These are phyloP conservation scores for Sphaerophoria rueppellii DNA, from an alignment of 2,888 invertebrate genomes.

Conservation along the genomic window DNA sequence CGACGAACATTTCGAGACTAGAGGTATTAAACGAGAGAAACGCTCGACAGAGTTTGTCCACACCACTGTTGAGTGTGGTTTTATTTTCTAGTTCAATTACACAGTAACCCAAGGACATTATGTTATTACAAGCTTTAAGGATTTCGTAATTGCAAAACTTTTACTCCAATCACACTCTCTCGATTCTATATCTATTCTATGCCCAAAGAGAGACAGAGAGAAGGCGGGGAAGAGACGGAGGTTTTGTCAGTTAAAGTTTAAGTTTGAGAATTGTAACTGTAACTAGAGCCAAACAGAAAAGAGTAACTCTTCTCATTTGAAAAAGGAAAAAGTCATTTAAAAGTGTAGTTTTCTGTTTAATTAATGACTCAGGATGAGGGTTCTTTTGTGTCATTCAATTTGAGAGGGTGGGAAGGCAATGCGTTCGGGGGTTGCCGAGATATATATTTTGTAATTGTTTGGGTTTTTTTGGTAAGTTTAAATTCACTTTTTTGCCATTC, in stretches of 20 bases:
- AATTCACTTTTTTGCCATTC: too few species aligned
- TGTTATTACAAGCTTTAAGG: conserved; percentile 73
- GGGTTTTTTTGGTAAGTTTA: not conserved
- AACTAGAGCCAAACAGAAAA: conserved; percentile 33
- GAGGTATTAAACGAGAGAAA: not conserved
- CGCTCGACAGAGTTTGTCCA: conserved; percentile 57
- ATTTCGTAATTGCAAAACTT: conserved; percentile 72
- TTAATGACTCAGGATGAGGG: conserved; percentile 55
- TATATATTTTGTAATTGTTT: conserved; percentile 24
- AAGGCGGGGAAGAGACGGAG: not conserved
- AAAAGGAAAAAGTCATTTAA: conserved; percentile 63
- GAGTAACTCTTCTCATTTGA: conserved; percentile 19
- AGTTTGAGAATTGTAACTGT: not conserved
- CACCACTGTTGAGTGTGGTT: conserved; percentile 68
- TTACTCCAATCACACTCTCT: conserved; percentile 51
- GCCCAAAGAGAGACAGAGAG: not conserved
- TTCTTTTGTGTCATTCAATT: conserved; percentile 21
- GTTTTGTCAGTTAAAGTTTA: not conserved
- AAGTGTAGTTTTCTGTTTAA: conserved; percentile 68
- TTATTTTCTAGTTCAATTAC: conserved; percentile 71
- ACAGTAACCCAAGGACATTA: conserved; percentile 71
- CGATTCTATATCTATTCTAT: not conserved
- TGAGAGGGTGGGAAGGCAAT: not conserved
- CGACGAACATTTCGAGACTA: not conserved
- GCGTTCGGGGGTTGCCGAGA: not conserved